Conservation (phyloP, 2,113 vertebrate genomes). For the Salvator merianae region DNA sequence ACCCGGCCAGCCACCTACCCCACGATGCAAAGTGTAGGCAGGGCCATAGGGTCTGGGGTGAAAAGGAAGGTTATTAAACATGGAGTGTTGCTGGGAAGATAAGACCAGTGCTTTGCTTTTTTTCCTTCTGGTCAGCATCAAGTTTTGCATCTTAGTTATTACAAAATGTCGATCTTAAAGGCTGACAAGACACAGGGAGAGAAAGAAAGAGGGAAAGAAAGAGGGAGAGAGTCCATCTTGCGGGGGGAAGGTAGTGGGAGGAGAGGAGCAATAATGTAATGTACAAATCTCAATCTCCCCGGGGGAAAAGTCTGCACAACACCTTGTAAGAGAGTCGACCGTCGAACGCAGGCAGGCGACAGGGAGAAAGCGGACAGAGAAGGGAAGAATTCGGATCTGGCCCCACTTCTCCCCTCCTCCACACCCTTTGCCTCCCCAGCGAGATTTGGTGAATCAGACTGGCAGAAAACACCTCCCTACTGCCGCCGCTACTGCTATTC, state of each 20-base stretch:
- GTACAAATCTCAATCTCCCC: slow-evolving; percentile 81
- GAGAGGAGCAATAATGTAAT: slow-evolving; percentile 77
- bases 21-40: slow-evolving; percentile 60
- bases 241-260: slow-evolving; percentile 74
- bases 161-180: slow-evolving; percentile 92
- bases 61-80: slow-evolving; percentile 63
- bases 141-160: slow-evolving; percentile 84
- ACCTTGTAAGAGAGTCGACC: slow-evolving; percentile 71
- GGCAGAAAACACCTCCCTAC: slow-evolving; percentile 72
- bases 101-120: slow-evolving; percentile 51
- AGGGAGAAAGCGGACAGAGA: slow-evolving; percentile 43
- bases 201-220: slow-evolving; percentile 53
- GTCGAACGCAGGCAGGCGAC: slow-evolving; percentile 52
- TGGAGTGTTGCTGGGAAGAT: slow-evolving; percentile 51
- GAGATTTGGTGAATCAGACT: slow-evolving; percentile 63
- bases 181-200: slow-evolving; percentile 87
- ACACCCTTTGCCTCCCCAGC: slow-evolving; percentile 63
- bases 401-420: slow-evolving; percentile 41
- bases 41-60: slow-evolving; percentile 66
- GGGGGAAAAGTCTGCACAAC: slow-evolving; percentile 81
- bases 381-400: slow-evolving; percentile 56
- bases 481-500: not conserved
- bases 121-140: slow-evolving; percentile 71
- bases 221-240: slow-evolving; percentile 96
- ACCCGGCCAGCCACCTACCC: slow-evolving; percentile 43